These are phyloP conservation scores for Myocastor coypus DNA, from an alignment of 2,113 vertebrate species.

Conservation along the genomic window DNA sequence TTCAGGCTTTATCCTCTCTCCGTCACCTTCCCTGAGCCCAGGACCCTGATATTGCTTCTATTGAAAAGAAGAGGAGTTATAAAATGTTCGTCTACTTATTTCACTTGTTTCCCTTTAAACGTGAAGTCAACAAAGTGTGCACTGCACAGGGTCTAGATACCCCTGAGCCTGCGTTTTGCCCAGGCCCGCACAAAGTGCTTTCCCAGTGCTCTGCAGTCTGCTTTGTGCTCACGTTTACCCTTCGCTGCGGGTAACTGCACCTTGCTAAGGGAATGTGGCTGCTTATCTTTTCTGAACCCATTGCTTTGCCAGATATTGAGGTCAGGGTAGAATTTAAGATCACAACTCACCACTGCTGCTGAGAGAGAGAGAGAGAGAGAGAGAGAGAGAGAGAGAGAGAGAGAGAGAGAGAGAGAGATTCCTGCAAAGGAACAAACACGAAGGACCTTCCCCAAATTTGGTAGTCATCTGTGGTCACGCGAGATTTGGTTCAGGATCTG, in stretches of 20 bases:
- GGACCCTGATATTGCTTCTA: neutral
- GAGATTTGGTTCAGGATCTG: neutral
- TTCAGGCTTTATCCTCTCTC: neutral
- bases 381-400: no score
- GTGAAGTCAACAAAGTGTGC: neutral
- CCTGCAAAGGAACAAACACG: slow-evolving; percentile 7
- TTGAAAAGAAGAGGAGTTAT: neutral
- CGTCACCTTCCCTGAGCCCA: neutral
- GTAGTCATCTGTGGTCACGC: neutral
- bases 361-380: no score
- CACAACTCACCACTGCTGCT: neutral
- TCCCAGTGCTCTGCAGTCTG: neutral
- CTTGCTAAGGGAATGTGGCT: neutral
- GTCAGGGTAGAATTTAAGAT: neutral
- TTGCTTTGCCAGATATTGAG: neutral
- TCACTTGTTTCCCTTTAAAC: neutral
- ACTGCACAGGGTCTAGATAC: neutral
- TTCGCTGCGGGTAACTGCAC: slow-evolving; percentile 33
- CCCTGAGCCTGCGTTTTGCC: neutral
- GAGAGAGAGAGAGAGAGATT: neutral
- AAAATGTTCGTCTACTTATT: slow-evolving; percentile 8
- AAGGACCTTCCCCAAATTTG: neutral
- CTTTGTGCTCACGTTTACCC: neutral
- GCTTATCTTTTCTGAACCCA: neutral
- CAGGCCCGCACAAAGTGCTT: neutral